Evolutionary conservation across 1,140 invertebrate genomes (phyloP), one percentile per base, ranked within the genome.

Genomic region (Drosophila athabasca): DNA sequence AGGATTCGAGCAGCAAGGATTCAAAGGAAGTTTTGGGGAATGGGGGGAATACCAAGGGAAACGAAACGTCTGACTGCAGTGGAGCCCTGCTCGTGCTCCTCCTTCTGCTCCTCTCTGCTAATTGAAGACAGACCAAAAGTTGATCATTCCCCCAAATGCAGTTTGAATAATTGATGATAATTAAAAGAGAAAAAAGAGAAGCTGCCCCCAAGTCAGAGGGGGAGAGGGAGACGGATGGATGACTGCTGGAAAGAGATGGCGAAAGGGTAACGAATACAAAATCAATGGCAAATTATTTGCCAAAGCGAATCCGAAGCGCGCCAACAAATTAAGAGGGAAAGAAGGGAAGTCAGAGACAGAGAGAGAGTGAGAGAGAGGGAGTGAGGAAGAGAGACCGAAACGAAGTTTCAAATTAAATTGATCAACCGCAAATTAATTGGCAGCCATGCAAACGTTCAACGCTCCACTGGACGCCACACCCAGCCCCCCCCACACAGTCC

Each of bases 371-470:
- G 41, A 59, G 7, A 15, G 51, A 19, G 17, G 17, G 17, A 19
- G 17, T 19, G 17, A 19, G 17, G 17, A 19, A 57, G 13, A 52
- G 52, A 59, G 44, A 44, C 22, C 29, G 49, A 60, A 75, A 75
- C 60, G 82, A 69, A 78, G 77, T 76, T 82, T 68, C 75, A 90
- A 90, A 90, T 90, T 90, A 88, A 90, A 90, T 90, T 90, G 89
- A 90, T 90, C 82, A 89, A 90, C 89, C 89, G 82, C 89, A 90
- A 90, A 90, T 90, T 90, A 90, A 90, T 90, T 90, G 79, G 67
- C 74, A 76, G 74, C 81, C 85, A 84, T 85, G 80, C 85, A 84
- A 88, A 69, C 75, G 79, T 75, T 75, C 60, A 71, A 58, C 60
- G 75, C 74, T 67, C 55, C 53, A 74, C 19, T 65, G 75, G 19